phyloP scores from a whole-genome alignment of 2,113 vertebrate genomes.

The Orycteropus afer region DNA sequence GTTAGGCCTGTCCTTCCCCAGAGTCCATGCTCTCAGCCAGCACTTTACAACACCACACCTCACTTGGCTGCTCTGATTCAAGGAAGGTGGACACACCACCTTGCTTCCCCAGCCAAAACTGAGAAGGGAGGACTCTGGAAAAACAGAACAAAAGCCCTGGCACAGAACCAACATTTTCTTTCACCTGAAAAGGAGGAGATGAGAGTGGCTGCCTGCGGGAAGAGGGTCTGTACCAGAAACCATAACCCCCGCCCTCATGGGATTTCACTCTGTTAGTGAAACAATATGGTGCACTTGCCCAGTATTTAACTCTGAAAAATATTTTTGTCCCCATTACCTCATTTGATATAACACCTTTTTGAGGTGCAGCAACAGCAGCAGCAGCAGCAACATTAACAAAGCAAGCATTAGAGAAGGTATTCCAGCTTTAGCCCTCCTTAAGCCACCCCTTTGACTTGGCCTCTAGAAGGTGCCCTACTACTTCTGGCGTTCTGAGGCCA shows the following conservation, averaged over 20 bases:
- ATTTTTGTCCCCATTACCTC: not conserved
- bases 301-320: not conserved
- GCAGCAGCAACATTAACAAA: not conserved
- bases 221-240: not conserved
- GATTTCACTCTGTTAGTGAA: not conserved
- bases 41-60: rapidly evolving
- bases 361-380: not conserved
- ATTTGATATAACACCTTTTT: not conserved
- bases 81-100: not conserved
- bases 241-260: rapidly evolving
- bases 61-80: not conserved
- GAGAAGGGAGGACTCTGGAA: not conserved
- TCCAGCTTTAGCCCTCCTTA: not conserved
- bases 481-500: not conserved
- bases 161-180: not conserved
- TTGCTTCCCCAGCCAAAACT: not conserved
- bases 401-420: not conserved
- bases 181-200: not conserved
- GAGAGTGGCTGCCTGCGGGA: rapidly evolving
- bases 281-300: not conserved
- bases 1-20: not conserved
- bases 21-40: rapidly evolving
- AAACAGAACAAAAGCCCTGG: not conserved
- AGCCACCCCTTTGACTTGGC: not conserved
- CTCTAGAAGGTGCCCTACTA: not conserved